These are phyloP conservation scores for Cyphotilapia sp. DNA, from an alignment of 2,113 vertebrate genomes.

Conservation along the genomic window DNA sequence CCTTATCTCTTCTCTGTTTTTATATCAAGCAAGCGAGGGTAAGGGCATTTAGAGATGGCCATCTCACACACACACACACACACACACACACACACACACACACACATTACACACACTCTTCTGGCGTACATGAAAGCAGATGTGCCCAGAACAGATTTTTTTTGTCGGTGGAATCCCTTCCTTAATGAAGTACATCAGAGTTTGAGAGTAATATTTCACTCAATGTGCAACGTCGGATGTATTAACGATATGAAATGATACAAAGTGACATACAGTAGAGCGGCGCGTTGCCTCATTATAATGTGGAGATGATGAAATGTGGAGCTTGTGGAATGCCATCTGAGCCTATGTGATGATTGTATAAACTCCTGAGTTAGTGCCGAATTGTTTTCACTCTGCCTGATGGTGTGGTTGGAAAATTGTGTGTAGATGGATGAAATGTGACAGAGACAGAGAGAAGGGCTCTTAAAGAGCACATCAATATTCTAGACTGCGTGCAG, in stretches of 20 bases:
- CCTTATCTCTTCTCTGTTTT: background rate
- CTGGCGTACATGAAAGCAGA: conserved; percentile 38
- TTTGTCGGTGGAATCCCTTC: conserved; percentile 22
- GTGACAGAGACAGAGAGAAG: conserved; percentile 66
- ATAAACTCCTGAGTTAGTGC: conserved; percentile 27
- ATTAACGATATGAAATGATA: conserved; percentile 53
- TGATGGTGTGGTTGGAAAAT: conserved; percentile 48
- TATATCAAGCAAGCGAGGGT: background rate
- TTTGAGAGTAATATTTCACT: conserved; percentile 43
- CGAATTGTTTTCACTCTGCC: conserved; percentile 50
- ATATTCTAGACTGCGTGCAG: conserved; percentile 60
- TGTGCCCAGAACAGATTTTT: conserved; percentile 8
- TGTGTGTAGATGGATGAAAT: conserved; percentile 59
- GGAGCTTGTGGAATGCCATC: conserved; percentile 18
- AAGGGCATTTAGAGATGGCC: background rate
- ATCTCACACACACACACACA: background rate
- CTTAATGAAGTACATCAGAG: conserved; percentile 50
- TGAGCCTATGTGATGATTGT: conserved; percentile 24
- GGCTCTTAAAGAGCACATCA: conserved; percentile 70
- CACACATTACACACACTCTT: background rate
- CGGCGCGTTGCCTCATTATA: conserved; percentile 47
- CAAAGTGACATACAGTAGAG: conserved; percentile 49
- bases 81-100: too few relatives aligned
- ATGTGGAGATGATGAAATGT: conserved; percentile 51
- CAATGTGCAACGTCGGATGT: background rate